A percentile compares a stretch with the other conserved stretches of the same genome.
Evolutionary conservation across 1,140 invertebrate species (phyloP).

Genomic region (Episyrphus balteatus): DNA sequence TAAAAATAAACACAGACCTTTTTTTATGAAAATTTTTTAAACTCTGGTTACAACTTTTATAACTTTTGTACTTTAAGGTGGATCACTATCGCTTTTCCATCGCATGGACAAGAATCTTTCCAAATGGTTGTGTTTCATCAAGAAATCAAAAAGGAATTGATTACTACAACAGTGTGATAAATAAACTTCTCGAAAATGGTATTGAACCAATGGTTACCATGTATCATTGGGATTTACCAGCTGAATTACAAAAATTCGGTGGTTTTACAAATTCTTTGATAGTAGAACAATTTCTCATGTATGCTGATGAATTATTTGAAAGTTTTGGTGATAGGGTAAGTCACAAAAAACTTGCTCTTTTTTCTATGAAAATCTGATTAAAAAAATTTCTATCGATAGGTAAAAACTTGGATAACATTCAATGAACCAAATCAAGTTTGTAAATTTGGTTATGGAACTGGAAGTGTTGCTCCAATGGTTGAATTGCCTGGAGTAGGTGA

Average conservation of each 20-base stretch:
- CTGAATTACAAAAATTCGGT: conserved; percentile 45
- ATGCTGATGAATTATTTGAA: conserved; percentile 39
- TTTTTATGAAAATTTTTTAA: too few species aligned
- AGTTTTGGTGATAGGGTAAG: conserved; percentile 39
- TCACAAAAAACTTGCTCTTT: too few species aligned
- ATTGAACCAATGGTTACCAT: conserved; percentile 47
- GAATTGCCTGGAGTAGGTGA: conserved; percentile 35
- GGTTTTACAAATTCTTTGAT: conserved; percentile 44
- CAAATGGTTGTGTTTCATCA: conserved; percentile 42
- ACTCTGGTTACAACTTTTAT: too few species aligned
- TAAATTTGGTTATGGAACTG: conserved; percentile 29
- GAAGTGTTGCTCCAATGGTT: conserved; percentile 31
- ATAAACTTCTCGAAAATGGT: conserved; percentile 42
- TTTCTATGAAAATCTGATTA: too few species aligned
- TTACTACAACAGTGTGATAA: conserved; percentile 52
- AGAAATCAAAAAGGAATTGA: conserved; percentile 44
- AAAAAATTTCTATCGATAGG: too few species aligned
- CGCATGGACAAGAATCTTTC: conserved; percentile 46
- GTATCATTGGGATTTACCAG: conserved; percentile 49
- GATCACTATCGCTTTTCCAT: conserved; percentile 41
- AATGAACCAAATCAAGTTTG: conserved; percentile 40
- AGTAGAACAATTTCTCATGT: conserved; percentile 42
- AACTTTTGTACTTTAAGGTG: too few species aligned
- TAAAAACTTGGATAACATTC: conserved; percentile 33
- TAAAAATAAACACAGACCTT: too few species aligned